Percentiles rank a stretch among this genome's conserved stretches.
These are phyloP conservation scores for Halichoerus grypus DNA, from an alignment of 2,113 vertebrate species.

Conservation along the genomic window DNA sequence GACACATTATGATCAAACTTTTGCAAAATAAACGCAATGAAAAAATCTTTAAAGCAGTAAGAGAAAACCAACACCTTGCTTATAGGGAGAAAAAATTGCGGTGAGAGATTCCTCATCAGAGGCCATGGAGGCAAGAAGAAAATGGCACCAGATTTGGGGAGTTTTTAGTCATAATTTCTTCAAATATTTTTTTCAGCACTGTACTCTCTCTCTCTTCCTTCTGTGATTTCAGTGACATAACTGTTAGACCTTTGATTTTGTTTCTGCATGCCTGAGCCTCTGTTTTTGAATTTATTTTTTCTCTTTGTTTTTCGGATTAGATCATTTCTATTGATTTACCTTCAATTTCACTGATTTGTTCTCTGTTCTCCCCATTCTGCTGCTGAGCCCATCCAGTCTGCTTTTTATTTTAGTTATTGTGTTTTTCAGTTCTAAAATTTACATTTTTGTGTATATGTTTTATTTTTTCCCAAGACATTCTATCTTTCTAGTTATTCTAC, in stretches of 20 bases:
- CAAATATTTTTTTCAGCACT: background rate
- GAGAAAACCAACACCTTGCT: background rate
- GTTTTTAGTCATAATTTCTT: background rate
- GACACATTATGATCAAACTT: background rate
- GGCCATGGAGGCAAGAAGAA: background rate
- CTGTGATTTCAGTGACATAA: background rate
- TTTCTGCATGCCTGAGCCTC: background rate
- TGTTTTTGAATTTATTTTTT: background rate
- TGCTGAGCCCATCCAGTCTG: background rate
- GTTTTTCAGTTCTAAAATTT: background rate
- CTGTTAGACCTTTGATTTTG: background rate
- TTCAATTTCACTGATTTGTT: background rate
- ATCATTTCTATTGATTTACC: background rate
- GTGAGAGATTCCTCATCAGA: background rate
- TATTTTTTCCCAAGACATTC: background rate
- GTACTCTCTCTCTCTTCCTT: background rate
- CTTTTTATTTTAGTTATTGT: background rate
- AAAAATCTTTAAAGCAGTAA: background rate
- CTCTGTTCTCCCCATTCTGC: background rate
- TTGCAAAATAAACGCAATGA: background rate
- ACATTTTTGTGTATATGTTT: background rate
- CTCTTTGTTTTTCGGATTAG: background rate
- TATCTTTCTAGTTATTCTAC: background rate
- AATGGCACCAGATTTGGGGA: background rate
- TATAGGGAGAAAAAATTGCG: background rate